Base-by-base conservation (phyloP, 2,888 invertebrate species). In the Sericinus montela region DNA sequence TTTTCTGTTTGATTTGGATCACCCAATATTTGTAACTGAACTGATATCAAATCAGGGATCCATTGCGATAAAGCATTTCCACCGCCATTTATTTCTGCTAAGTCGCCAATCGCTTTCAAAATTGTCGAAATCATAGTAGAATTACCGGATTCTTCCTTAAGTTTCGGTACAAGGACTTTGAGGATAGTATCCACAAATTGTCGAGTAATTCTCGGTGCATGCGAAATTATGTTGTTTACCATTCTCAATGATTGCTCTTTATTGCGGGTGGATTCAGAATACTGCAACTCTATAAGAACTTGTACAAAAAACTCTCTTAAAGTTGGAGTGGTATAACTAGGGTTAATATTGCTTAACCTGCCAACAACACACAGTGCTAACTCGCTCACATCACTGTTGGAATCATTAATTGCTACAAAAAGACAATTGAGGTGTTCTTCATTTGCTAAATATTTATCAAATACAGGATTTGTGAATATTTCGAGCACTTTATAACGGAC, bases 321-420 rank as follows among this genome's bases (percentile, higher is more conserved):
- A 28, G 96, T 95, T 0, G 99, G 99, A 92, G 98, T 97, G 1
- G 99, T 97, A 72, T 98, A 98, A 1, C 99, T 98, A 0, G 99
- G 99, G 88, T 99, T 99, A 79, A 98, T 93, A 42, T 94, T 93
- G 64, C 98, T 97, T 51, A 99, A 84, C 55, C 98, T 89, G 0
- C 98, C 98, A 41, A 98, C 95, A 0, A 96, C 96, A 58, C 97
- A 95, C 43, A 98, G 92, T 0, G 98, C 97, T 36, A 97, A 87
- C 79, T 98, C 98, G 30, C 98, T 91, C 40, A 99, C 97, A 75
- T 98, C 98, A 71, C 96, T 96, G 55, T 96, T 94, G 71, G 99
- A 99, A 76, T 99, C 99, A 77, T 99, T 97, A 62, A 99, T 91
- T 0, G 97, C 97, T 16, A 98, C 94, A 76, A 98, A 97, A 0